Evolutionary conservation across 2,888 invertebrate genomes (phyloP), one percentile per base, ranked within the genome.

Genomic region (Synanthedon formicaeformis): DNA sequence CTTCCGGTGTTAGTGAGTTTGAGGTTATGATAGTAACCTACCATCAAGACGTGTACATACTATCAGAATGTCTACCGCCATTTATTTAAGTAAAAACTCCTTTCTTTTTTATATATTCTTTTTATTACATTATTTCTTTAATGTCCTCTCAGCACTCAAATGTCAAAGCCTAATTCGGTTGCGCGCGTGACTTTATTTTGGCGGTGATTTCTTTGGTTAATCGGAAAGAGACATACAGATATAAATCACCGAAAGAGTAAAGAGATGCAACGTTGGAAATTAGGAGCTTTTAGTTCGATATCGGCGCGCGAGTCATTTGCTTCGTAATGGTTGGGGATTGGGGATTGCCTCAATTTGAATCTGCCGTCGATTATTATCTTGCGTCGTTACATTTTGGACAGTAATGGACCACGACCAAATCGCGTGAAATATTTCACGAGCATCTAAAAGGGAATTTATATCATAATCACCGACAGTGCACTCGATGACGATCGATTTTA

Each of bases 291-390:
- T 75, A 79, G 73, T 57, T 57, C 62, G 63, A 66, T 74, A 69
- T 74, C 76, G 73, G 71, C 69, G 73, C 67, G 71, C 63, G 66
- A 71, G 75, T 77, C 81, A 79, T 81, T 82, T 76, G 77, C 71
- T 65, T 70, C 58, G 73, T 81, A 82, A 82, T 82, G 75, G 75
- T 57, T 61, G 66, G 63, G 73, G 78, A 74, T 57, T 61, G 66
- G 63, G 73, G 78, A 78, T 81, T 74, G 73, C 77, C 69, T 74
- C 77, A 73, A 76, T 77, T 79, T 78, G 74, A 76, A 76, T 75
- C 71, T 69, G 67, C 69, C 63, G 69, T 65, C 67, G 61, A 67
- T 70, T 68, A 69, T 67, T 66, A 67, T 63, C 57, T 34, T 34
- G 58, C 60, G 59, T 68, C 65, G 63, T 67, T 41, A 64, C 63